Evolutionary conservation across 2,113 vertebrate species (phyloP).

Genomic region (Xiphias gladius): DNA sequence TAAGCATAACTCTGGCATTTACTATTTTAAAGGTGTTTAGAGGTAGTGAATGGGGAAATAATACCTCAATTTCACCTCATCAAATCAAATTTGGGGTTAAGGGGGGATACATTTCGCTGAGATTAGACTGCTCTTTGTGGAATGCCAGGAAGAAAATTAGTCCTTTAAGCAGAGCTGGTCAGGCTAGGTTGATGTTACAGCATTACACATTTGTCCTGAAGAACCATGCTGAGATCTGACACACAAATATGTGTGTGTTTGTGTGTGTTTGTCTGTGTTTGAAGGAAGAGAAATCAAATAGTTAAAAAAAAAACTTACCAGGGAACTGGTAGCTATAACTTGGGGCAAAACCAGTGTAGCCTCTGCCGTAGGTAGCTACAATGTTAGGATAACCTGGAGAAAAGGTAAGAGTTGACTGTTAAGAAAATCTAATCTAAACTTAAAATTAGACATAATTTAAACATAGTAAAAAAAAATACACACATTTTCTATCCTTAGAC

Average conservation of each 20-base stretch:
- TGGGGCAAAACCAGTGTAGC: slow-evolving; percentile 29
- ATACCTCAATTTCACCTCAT: not conserved
- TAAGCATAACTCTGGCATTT: not conserved
- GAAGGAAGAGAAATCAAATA: not conserved
- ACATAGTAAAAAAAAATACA: too few species aligned
- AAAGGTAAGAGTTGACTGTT: not conserved
- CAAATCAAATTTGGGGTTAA: not conserved
- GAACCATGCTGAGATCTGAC: not conserved
- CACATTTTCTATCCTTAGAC: too few species aligned
- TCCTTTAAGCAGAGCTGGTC: not conserved
- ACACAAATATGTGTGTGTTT: not conserved
- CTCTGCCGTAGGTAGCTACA: slow-evolving; percentile 30
- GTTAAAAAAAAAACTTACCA: slow-evolving; percentile 1
- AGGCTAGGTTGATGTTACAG: not conserved
- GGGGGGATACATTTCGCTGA: not conserved
- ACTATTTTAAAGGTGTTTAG: not conserved
- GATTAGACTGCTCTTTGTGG: not conserved
- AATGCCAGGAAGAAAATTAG: too few species aligned
- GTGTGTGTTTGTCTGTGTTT: not conserved
- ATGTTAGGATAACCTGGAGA: slow-evolving; percentile 37
- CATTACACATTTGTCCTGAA: not conserved
- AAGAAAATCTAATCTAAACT: too few species aligned
- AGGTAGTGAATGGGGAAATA: not conserved
- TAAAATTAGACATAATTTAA: not conserved
- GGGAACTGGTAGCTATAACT: slow-evolving; percentile 36